These are phyloP conservation scores for Neoitamus cyanurus DNA, from an alignment of 2,888 invertebrate species.

Conservation along the genomic window DNA sequence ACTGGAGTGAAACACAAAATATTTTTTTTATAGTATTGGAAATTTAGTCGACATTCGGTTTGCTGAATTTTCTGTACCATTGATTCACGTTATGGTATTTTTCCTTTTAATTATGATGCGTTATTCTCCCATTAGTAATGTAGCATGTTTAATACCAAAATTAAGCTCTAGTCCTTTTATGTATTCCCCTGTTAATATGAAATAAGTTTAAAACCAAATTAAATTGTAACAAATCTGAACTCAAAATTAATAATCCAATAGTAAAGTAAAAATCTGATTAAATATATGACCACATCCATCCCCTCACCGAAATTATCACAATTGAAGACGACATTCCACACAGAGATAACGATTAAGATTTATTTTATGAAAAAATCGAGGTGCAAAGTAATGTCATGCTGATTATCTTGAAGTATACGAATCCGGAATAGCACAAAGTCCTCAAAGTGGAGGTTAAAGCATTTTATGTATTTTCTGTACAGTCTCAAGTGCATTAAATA, in stretches of 20 bases:
- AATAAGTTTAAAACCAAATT: not conserved
- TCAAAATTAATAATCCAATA: not conserved
- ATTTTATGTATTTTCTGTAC: slow-evolving; percentile 5
- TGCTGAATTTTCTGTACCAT: no score
- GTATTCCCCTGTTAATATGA: no score
- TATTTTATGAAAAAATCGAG: slow-evolving; percentile 14
- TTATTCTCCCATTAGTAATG: no score
- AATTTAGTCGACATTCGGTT: no score
- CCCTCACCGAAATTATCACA: not conserved
- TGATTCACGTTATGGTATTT: no score
- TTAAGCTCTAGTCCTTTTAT: no score
- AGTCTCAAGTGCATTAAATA: slow-evolving; percentile 8
- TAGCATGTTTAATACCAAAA: no score
- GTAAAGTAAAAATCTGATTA: not conserved
- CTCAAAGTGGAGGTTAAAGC: slow-evolving; percentile 22
- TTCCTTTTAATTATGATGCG: no score
- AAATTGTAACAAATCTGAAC: not conserved
- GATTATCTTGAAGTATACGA: slow-evolving; percentile 35
- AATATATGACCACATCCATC: not conserved
- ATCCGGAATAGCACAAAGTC: slow-evolving; percentile 16
- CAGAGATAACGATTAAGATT: slow-evolving; percentile 19
- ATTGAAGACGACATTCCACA: slow-evolving; percentile 35
- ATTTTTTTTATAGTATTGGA: no score
- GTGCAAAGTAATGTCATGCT: slow-evolving; percentile 37
- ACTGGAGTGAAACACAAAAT: no score